Evolutionary conservation across 1,140 invertebrate genomes (phyloP).

Genomic region (Camponotus pennsylvanicus): DNA sequence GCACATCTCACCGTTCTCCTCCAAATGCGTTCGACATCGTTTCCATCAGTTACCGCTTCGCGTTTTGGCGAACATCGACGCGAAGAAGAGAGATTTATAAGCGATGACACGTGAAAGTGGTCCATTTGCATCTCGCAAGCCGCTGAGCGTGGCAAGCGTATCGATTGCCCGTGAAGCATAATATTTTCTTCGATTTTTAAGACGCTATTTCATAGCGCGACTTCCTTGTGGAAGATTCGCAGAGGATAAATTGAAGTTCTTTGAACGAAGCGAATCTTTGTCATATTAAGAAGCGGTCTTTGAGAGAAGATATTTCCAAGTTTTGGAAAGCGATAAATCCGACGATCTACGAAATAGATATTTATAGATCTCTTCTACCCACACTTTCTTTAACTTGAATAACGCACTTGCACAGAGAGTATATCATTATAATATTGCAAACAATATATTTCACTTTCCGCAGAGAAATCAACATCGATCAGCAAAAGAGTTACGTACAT

Average conservation of each 20-base stretch:
- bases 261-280: neutral
- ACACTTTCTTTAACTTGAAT: neutral
- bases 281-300: slow-evolving; percentile 8
- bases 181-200: slow-evolving; percentile 46
- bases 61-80: neutral
- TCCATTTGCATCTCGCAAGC: slow-evolving; percentile 67
- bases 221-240: slow-evolving; percentile 13
- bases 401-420: neutral
- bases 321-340: neutral
- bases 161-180: slow-evolving; percentile 62
- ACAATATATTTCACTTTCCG: neutral
- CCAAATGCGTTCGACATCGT: slow-evolving; percentile 25
- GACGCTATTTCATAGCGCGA: slow-evolving; percentile 39
- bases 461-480: neutral
- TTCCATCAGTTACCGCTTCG: neutral
- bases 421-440: neutral
- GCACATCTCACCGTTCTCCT: slow-evolving; percentile 16
- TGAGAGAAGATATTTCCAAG: neutral
- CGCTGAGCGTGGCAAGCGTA: slow-evolving; percentile 70
- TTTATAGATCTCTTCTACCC: slow-evolving; percentile 5
- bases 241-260: slow-evolving; percentile 33
- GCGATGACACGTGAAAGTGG: slow-evolving; percentile 61
- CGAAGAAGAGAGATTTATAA: slow-evolving; percentile 56
- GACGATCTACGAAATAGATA: neutral
- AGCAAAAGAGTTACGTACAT: neutral